Conservation (phyloP, 2,888 invertebrate species). For the Mesoligia furuncula region DNA sequence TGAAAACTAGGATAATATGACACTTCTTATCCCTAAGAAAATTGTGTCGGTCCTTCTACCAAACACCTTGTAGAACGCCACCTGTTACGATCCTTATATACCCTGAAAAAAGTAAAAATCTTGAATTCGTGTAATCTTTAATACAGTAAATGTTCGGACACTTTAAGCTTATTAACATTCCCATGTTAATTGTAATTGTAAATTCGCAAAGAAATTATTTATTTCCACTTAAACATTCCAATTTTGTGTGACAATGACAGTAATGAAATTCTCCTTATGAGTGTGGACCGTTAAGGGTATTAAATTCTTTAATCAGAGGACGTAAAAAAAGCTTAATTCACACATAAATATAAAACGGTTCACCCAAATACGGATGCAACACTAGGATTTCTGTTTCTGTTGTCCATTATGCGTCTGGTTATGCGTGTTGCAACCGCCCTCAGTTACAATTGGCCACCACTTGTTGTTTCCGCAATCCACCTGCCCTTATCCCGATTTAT, state of each 20-base stretch:
- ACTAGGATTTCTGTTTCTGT: not conserved
- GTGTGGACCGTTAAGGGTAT: conserved; percentile 19
- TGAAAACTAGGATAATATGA: too few relatives aligned
- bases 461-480: not conserved
- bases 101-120: not conserved
- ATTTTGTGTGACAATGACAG: conserved; percentile 42
- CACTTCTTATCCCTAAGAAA: too few relatives aligned
- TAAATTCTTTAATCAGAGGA: conserved; percentile 24
- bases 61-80: too few relatives aligned
- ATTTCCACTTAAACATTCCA: conserved; percentile 28
- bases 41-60: too few relatives aligned
- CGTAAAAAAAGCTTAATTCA: conserved; percentile 8
- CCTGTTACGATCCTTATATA: not conserved
- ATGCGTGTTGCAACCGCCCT: not conserved
- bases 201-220: conserved; percentile 28
- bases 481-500: not conserved
- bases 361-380: not conserved
- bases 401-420: not conserved
- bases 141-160: not conserved
- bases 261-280: conserved; percentile 37
- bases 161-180: conserved; percentile 9
- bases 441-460: not conserved
- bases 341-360: not conserved
- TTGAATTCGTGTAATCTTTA: conserved; percentile 1
- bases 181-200: conserved; percentile 21